Base-by-base conservation (phyloP, 30 jellyfish, hydroid and myxozoan genomes). In the Turritopsis dohrnii region DNA sequence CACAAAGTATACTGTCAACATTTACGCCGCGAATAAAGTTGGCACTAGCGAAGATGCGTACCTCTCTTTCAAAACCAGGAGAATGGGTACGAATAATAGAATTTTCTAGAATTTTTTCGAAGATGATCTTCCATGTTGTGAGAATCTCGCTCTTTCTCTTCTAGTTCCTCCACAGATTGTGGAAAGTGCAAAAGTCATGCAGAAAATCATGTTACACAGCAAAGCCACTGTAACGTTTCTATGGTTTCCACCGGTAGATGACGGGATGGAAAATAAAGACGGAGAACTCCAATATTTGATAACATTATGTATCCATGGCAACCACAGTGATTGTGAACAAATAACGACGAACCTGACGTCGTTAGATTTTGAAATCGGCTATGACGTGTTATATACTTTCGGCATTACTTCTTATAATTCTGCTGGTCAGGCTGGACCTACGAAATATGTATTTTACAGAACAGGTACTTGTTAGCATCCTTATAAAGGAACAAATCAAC, bases 391-490 rank as follows among this genome's bases (percentile, higher is more conserved):
- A 21, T 69, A 69, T 69, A 69, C 30, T 16, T n/a, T 69, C 28
- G 30, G 77, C 77, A 27, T 69, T 7, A 69, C 77, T 9, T 9
- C 77, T 8, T n/a, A 8, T 1, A 69, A 69, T 21, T 7, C 28
- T 7, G 77, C 22, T 69, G 77, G 19, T 1, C 77, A 69, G 19
- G 28, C 77, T 8, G 77, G 77, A 69, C 77, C 77, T 8, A 69
- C 31, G 22, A 69, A 69, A 69, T n/a, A 69, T 69, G 77, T 69
- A 69, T 69, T n/a, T 27, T 69, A 69, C 77, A 69, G 77, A 69
- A 69, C 77, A 1, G 8, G 77, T 69, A 69, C 9, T 8, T 69
- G 9, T 27, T 17, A 21, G 0, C 30, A 27, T 7, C 30, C 1
- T 7, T 69, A 0, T 18, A 18, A 60, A 18, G 73, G 21, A 60